Evolutionary conservation across 2,113 vertebrate genomes (phyloP), one percentile per base, ranked within the genome.

Genomic region (Trogon melanurus): DNA sequence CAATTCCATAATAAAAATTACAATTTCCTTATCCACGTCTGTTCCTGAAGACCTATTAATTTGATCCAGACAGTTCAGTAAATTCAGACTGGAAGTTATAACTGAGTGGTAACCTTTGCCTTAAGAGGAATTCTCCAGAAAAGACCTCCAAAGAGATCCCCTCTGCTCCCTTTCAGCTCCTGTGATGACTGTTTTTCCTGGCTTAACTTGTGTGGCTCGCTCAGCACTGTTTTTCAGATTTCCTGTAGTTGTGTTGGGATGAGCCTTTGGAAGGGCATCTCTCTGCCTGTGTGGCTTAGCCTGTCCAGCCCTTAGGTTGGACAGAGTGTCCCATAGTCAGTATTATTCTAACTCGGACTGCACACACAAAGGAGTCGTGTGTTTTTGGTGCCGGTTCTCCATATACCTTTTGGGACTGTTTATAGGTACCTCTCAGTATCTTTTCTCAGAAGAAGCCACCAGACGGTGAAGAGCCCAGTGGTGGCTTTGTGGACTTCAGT

Each of bases 401-500:
- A 1, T 90, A 7, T 34, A 71, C 74, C 36, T 90, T 84, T 79
- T 50, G 48, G 87, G 56, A 79, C 45, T 11, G 5, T 70, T 70
- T 32, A 15, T 83, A 87, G 62, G 53, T 89, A 48, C 32, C 30
- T 90, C 30, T 87, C 26, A 21, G 4, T 91, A 71, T 83, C 75
- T 91, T 81, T 79, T 85, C 69, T 70, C 45, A 58, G 86, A 90
- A 91, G 91, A 71, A 88, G 80, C 85, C 85, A 91, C 62, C 56
- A 45, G 71, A 5, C 38, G 61, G 29, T 11, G 60, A 95, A 91
- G 79, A 96, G 25, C 69, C 83, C 62, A 32, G 54, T 94, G 72
- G 58, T 97, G 92, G 86, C 95, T 81, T 96, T 96, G 93, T 96
- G 89, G 92, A 91, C 51, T 85, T 94, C 32, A 96, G 76, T 97